Evolutionary conservation across 2,797 vertebrate species (phyloP).

Genomic region (Clarias laeviceps): DNA sequence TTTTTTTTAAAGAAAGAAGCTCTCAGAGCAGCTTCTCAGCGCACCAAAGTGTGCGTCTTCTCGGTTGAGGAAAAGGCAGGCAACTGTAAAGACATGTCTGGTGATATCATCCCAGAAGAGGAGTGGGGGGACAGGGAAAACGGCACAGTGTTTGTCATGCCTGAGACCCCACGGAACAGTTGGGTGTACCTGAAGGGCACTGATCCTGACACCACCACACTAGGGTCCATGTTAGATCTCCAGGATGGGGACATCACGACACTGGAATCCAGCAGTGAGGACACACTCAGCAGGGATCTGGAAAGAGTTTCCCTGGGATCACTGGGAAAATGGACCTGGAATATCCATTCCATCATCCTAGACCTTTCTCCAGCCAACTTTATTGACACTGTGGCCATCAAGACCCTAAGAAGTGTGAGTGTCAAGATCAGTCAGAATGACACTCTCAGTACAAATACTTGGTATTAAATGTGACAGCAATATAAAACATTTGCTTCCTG

Average conservation of each 20-base stretch:
- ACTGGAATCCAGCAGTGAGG: conserved; percentile 69
- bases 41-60: conserved; percentile 56
- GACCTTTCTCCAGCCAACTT: conserved; percentile 88
- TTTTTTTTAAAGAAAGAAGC: conserved; percentile 59
- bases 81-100: conserved; percentile 56
- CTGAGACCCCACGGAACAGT: conserved; percentile 62
- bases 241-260: conserved; percentile 72
- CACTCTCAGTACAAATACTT: neutral
- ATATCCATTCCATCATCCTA: conserved; percentile 85
- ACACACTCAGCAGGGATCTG: conserved; percentile 74
- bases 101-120: conserved; percentile 45
- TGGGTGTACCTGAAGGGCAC: conserved; percentile 77
- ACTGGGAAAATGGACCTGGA: conserved; percentile 79
- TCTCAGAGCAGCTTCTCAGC: conserved; percentile 55
- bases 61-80: conserved; percentile 67
- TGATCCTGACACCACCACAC: conserved; percentile 67
- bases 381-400: conserved; percentile 77
- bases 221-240: conserved; percentile 67
- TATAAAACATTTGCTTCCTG: conserved; percentile 33
- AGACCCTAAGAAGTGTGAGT: conserved; percentile 75
- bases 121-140: conserved; percentile 68
- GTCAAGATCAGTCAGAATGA: neutral
- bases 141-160: conserved; percentile 75
- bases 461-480: neutral
- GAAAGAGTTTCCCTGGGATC: conserved; percentile 75